These are phyloP conservation scores for Dasypolia templi DNA, from an alignment of 2,888 invertebrate genomes.

Conservation along the genomic window DNA sequence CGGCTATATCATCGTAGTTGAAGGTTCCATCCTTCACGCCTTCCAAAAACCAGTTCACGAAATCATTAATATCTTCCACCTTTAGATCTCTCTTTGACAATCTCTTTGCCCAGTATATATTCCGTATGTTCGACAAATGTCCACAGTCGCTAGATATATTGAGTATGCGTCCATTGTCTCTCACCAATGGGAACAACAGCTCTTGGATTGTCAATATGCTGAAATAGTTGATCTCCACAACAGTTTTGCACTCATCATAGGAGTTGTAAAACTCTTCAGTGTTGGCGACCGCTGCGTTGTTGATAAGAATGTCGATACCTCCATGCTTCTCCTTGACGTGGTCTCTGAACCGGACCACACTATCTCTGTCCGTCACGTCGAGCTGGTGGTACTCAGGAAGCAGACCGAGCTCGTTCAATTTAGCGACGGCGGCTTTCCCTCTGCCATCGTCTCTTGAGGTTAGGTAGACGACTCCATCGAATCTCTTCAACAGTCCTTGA, in stretches of 20 bases:
- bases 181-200: slow-evolving; percentile 92
- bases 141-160: slow-evolving; percentile 93
- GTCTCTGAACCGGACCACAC: slow-evolving; percentile 90
- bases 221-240: slow-evolving; percentile 92
- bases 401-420: slow-evolving; percentile 70
- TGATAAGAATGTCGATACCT: slow-evolving; percentile 93
- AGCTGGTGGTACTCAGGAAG: slow-evolving; percentile 68
- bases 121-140: slow-evolving; percentile 90
- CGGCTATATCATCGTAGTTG: too few relatives aligned
- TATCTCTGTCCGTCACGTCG: slow-evolving; percentile 75
- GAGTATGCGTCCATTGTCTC: slow-evolving; percentile 92
- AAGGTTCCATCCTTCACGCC: too few relatives aligned
- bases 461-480: slow-evolving; percentile 90
- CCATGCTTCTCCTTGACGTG: slow-evolving; percentile 90
- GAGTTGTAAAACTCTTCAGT: slow-evolving; percentile 70
- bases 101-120: slow-evolving; percentile 79
- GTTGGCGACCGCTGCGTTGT: slow-evolving; percentile 93
- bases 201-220: slow-evolving; percentile 91
- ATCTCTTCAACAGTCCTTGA: slow-evolving; percentile 90
- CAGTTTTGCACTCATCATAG: slow-evolving; percentile 88
- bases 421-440: slow-evolving; percentile 70
- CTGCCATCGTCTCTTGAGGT: slow-evolving; percentile 82
- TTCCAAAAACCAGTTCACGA: too few relatives aligned
- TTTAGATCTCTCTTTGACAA: slow-evolving; percentile 77
- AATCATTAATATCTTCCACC: slow-evolving; percentile 76